Percentiles rank a stretch among this genome's conserved stretches.
These are phyloP conservation scores for Himalopsyche phryganea DNA, from an alignment of 1,140 invertebrate species.

Conservation along the genomic window DNA sequence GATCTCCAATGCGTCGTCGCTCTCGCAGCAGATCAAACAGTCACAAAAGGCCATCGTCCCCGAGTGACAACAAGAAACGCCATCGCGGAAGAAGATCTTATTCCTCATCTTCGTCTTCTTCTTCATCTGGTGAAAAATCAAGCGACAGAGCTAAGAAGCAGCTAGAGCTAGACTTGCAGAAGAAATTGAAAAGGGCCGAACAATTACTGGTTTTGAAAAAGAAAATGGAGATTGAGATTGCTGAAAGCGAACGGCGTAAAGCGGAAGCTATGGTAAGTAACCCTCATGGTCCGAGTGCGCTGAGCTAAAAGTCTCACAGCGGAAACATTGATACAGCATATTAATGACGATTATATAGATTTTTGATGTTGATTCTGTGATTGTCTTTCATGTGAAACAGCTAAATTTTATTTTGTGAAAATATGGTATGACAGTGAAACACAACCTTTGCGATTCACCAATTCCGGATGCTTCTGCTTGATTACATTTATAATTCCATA, in stretches of 20 bases:
- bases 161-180: slow-evolving; percentile 39
- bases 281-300: too few species aligned
- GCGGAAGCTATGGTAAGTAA: slow-evolving; percentile 10
- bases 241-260: slow-evolving; percentile 43
- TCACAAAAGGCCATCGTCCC: slow-evolving; percentile 1
- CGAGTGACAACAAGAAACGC: not conserved
- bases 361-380: too few species aligned
- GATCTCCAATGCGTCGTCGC: not conserved
- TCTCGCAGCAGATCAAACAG: not conserved
- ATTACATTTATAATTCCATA: too few species aligned
- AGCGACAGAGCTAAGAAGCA: slow-evolving; percentile 21
- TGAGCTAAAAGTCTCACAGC: too few species aligned
- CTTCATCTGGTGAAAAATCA: slow-evolving; percentile 18
- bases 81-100: slow-evolving; percentile 3
- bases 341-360: too few species aligned
- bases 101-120: slow-evolving; percentile 20
- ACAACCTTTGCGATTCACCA: too few species aligned
- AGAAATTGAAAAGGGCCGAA: slow-evolving; percentile 47
- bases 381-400: too few species aligned
- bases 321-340: too few species aligned
- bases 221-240: slow-evolving; percentile 54
- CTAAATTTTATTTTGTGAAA: too few species aligned
- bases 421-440: too few species aligned
- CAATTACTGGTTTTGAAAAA: slow-evolving; percentile 52
- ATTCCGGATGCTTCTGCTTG: too few species aligned